These are phyloP conservation scores for Leptinotarsa undecemlineata DNA, from an alignment of 1,140 invertebrate genomes.

Conservation along the genomic window DNA sequence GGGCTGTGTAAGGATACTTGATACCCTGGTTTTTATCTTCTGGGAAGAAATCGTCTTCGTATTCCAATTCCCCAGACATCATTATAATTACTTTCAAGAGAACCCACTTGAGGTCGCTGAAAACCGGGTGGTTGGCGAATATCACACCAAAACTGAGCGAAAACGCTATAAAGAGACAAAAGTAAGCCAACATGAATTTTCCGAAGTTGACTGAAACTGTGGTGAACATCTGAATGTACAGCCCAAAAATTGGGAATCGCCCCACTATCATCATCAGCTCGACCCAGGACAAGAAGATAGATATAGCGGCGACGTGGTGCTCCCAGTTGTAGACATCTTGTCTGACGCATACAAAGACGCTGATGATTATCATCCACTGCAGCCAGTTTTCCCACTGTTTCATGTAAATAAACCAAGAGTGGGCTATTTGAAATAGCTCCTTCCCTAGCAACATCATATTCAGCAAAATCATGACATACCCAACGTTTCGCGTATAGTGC, in stretches of 20 bases:
- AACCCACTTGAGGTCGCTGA: slow-evolving; percentile 64
- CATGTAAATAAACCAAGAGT: slow-evolving; percentile 70
- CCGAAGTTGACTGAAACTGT: slow-evolving; percentile 81
- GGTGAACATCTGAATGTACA: slow-evolving; percentile 86
- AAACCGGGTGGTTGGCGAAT: slow-evolving; percentile 75
- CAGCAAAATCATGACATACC: slow-evolving; percentile 64
- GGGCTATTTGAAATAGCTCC: slow-evolving; percentile 74
- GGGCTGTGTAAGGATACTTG: slow-evolving; percentile 70
- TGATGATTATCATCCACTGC: slow-evolving; percentile 74
- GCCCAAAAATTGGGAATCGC: slow-evolving; percentile 80
- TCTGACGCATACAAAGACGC: slow-evolving; percentile 66
- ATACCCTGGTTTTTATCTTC: slow-evolving; percentile 56
- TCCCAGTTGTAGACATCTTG: slow-evolving; percentile 67
- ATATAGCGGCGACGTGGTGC: slow-evolving; percentile 76
- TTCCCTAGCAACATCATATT: slow-evolving; percentile 67
- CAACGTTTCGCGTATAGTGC: slow-evolving; percentile 57
- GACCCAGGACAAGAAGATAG: slow-evolving; percentile 77
- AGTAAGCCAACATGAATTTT: slow-evolving; percentile 80
- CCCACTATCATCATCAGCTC: slow-evolving; percentile 83
- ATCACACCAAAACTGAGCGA: slow-evolving; percentile 77
- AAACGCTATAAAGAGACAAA: slow-evolving; percentile 78
- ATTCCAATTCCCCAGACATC: slow-evolving; percentile 86
- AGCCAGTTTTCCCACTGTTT: slow-evolving; percentile 84
- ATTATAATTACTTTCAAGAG: slow-evolving; percentile 82
- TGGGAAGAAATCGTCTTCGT: slow-evolving; percentile 80